Evolutionary conservation across 2,113 vertebrate genomes (phyloP).

Genomic region (Mormyrus iriodes): DNA sequence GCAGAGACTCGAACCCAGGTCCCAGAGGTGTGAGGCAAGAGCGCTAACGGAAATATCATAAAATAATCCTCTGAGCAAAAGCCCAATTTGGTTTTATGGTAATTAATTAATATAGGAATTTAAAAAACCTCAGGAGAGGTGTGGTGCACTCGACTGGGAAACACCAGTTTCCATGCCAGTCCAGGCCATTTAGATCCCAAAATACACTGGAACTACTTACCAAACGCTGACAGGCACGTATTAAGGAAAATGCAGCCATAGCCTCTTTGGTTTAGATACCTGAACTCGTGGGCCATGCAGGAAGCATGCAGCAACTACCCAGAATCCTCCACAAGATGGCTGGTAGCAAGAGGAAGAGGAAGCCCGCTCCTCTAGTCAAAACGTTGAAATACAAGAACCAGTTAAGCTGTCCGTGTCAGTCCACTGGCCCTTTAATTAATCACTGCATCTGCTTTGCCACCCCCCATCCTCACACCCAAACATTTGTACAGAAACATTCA

Average conservation of each 20-base stretch:
- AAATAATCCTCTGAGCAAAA: not conserved
- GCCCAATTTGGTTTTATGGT: not conserved
- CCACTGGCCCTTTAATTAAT: not conserved
- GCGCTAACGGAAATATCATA: not conserved
- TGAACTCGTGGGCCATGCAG: not conserved
- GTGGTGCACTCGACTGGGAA: not conserved
- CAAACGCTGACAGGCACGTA: not conserved
- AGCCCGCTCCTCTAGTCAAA: not conserved
- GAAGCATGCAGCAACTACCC: not conserved
- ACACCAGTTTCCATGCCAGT: too few relatives aligned
- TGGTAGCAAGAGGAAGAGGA: not conserved
- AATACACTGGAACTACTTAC: not conserved
- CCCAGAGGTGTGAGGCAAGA: not conserved
- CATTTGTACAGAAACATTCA: not conserved
- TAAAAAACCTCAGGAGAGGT: not conserved
- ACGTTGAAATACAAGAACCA: not conserved
- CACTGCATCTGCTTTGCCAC: not conserved
- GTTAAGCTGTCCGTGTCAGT: not conserved
- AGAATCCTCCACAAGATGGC: not conserved
- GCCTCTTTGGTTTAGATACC: not conserved
- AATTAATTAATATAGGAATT: not conserved
- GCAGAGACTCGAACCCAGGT: not conserved
- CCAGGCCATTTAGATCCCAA: not conserved
- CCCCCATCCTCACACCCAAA: not conserved
- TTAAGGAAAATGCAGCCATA: not conserved